Base-by-base conservation (phyloP, 35 echinoderm and acorn worm genomes). In the Anneissia japonica region DNA sequence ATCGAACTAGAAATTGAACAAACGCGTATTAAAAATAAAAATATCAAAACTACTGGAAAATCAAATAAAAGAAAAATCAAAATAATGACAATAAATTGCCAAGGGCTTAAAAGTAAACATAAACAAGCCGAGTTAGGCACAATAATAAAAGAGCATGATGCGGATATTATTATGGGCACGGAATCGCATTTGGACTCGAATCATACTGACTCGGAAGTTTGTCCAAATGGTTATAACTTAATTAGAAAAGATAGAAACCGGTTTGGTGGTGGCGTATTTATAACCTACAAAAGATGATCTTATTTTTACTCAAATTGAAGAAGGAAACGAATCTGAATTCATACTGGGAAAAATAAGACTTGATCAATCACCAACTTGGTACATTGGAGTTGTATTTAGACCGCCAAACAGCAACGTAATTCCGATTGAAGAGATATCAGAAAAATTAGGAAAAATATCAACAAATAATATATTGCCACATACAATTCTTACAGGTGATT, bases 71-170 rank as follows among this genome's bases (percentile, higher is more conserved):
- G 74, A 76, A 76, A 29, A 32, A 26, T 76, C 5, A 76, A 76
- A 76, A 26, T 76, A 76, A 11, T 76, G 6, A 11, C n/a, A 10
- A 76, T 76, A 11, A 76, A 76, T 56, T 83, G 81, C 31, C 11
- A 31, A 19, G 38, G 81, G 2, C 23, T 83, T 1, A 85, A 85
- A 31, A 85, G 83, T 35, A 85, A 85, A 74, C 28, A 35, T 17
- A 85, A 85, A 85, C 83, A 85, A 74, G 23, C 46, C 37, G 83
- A 85, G 21, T 30, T 85, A 21, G 46, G 35, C 13, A 46, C 30
- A 21, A 33, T 85, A 5, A 11, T 85, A 29, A 35, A 85, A 85
- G 46, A 74, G 30, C 46, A 85, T 73, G 55, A 85, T 74, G 46
- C 83, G 1, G 83, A 85, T 36, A 85, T 74, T 6, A 85, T 85